Evolutionary conservation across 2,888 invertebrate genomes (phyloP), one percentile per base, ranked within the genome.

Genomic region (Zonitis immaculata): DNA sequence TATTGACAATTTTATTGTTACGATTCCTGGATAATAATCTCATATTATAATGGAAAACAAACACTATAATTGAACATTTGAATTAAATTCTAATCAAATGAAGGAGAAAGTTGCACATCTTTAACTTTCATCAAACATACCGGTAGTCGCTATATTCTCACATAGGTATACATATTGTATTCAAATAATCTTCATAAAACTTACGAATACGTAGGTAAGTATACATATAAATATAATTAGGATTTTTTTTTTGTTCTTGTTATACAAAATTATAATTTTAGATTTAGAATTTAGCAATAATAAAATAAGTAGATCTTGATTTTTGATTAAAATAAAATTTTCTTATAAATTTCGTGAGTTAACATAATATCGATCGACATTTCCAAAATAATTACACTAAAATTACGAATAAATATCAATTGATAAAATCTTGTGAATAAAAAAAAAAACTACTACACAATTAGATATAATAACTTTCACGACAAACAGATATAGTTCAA

Each of bases 91-190:
- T 55, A 52, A 58, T 56, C 54, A 49, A 53, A 49, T 43, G 56
- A 56, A 48, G 51, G 58, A 53, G 58, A 58, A 58, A 58, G 58
- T 58, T 56, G 53, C 39, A 44, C 52, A 55, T 56, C 56, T 51
- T 42, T 22, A 42, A 45, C 58, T 58, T 58, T 58, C 58, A 56
- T 56, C 58, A n/a, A 39, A 51, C 30, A 32, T 49, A 53, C 49
- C 45, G 44, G 30, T 39, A 25, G 7, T 20, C 8, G n/a, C n/a
- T n/a, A n/a, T 16, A 12, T 46, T 46, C 30, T 18, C 46, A 30
- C 20, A 25, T 14, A 32, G 6, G 7, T 6, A 27, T 9, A n/a
- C n/a, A n/a, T n/a, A n/a, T n/a, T n/a, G n/a, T n/a, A n/a, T n/a
- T n/a, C n/a, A n/a, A n/a, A n/a, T n/a, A n/a, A n/a, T n/a, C n/a